phyloP scores from a whole-genome alignment of 1,140 invertebrate species.

The Notospermus geniculatus region DNA sequence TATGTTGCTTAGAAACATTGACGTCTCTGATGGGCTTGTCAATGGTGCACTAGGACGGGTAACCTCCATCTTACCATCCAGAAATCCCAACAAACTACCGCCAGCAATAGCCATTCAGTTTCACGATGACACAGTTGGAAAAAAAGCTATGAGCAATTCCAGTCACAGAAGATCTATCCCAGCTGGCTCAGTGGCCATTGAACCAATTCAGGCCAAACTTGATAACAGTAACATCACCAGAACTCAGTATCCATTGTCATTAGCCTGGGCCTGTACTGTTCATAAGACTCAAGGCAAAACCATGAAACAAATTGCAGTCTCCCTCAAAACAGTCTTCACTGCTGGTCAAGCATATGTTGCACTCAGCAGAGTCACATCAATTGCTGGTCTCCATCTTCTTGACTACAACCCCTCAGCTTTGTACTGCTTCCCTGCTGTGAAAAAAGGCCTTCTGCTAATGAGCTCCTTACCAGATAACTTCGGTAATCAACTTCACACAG shows the following conservation, averaged over 20 bases:
- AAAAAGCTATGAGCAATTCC: neutral
- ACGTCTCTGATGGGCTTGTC: conserved; percentile 16
- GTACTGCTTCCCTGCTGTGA: neutral
- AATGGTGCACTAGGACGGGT: conserved; percentile 15
- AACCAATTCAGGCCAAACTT: neutral
- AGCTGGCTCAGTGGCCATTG: neutral
- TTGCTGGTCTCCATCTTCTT: conserved; percentile 11
- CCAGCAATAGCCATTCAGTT: conserved; percentile 13
- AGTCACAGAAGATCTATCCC: neutral
- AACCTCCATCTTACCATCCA: neutral
- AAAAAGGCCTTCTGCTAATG: neutral
- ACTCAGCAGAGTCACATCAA: conserved; percentile 9
- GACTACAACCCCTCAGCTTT: conserved; percentile 12
- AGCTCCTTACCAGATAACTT: neutral
- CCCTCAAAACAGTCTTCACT: conserved; percentile 8
- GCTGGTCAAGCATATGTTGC: conserved; percentile 21
- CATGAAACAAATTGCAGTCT: conserved; percentile 14
- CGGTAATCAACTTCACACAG: neutral
- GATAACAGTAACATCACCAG: neutral
- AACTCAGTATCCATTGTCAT: conserved; percentile 16
- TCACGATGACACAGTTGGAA: conserved; percentile 12
- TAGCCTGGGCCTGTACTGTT: conserved; percentile 18
- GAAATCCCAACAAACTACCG: neutral
- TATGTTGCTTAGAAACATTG: conserved; percentile 19
- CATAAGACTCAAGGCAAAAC: conserved; percentile 24